Conservation (phyloP, 2,797 vertebrate genomes). For the Pseudochromis fuscus region DNA sequence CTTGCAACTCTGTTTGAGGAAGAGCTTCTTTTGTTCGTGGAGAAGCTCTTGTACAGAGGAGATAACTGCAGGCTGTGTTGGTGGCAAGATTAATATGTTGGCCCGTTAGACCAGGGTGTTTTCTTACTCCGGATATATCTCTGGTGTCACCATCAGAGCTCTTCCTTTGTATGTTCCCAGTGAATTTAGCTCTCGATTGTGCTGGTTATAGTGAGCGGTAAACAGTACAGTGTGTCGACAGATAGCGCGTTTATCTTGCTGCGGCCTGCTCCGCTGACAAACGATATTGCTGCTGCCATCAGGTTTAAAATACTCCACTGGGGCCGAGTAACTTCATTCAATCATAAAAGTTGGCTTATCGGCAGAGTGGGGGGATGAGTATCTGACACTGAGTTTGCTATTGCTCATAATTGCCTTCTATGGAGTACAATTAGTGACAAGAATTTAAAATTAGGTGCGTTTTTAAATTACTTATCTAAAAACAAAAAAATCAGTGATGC, state of each 20-base stretch:
- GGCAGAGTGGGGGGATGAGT: slow-evolving; percentile 57
- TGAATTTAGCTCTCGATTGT: slow-evolving; percentile 49
- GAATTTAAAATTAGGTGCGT: slow-evolving; percentile 73
- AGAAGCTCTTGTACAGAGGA: slow-evolving; percentile 71
- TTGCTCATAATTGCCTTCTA: slow-evolving; percentile 59
- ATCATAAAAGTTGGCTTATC: slow-evolving; percentile 77
- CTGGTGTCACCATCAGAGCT: slow-evolving; percentile 73
- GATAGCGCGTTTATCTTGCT: slow-evolving; percentile 65
- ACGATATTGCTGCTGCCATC: slow-evolving; percentile 51
- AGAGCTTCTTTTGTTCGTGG: slow-evolving; percentile 77
- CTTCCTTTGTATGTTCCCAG: slow-evolving; percentile 60
- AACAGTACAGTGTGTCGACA: slow-evolving; percentile 56
- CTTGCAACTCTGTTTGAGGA: slow-evolving; percentile 70
- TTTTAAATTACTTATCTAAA: slow-evolving; percentile 78
- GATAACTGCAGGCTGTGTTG: slow-evolving; percentile 77
- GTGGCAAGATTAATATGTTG: slow-evolving; percentile 81
- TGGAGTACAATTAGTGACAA: slow-evolving; percentile 48
- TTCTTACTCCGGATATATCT: slow-evolving; percentile 69
- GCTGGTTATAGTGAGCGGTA: slow-evolving; percentile 56
- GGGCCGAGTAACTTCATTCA: slow-evolving; percentile 65
- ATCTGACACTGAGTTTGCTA: slow-evolving; percentile 52
- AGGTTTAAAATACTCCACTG: slow-evolving; percentile 59
- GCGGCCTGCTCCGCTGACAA: slow-evolving; percentile 39
- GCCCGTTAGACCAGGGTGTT: slow-evolving; percentile 63
- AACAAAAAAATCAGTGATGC: neutral